phyloP scores from a whole-genome alignment of 92 coral and sea anemone genomes.

The Micromussa lordhowensis region DNA sequence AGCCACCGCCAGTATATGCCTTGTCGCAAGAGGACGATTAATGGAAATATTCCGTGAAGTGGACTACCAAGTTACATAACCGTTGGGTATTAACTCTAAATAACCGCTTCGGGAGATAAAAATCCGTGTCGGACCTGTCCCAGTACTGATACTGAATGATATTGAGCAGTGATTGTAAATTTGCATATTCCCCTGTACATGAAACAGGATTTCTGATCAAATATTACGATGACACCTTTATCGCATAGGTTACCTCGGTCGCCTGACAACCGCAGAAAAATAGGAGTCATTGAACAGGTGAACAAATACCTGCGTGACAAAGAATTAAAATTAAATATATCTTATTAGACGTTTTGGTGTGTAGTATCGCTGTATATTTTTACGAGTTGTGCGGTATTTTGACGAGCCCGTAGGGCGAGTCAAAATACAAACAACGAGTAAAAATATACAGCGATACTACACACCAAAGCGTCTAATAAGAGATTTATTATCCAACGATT shows the following conservation, averaged over 20 bases:
- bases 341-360: no score
- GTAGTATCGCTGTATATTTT: no score
- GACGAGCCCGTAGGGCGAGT: no score
- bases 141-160: background rate
- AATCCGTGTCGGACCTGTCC: conserved; percentile 8
- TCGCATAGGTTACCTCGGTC: conserved; percentile 29
- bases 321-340: background rate
- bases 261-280: conserved; percentile 25
- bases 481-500: no score
- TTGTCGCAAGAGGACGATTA: background rate
- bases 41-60: background rate
- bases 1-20: background rate
- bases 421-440: no score
- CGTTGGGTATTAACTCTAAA: background rate
- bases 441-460: no score
- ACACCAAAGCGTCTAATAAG: no score
- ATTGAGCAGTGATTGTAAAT: conserved; percentile 8
- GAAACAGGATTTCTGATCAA: conserved; percentile 17
- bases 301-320: background rate
- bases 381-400: no score
- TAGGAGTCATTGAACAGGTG: conserved; percentile 29
- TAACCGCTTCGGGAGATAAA: background rate
- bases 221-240: conserved; percentile 2
- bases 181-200: conserved; percentile 15
- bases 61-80: background rate